phyloP scores from a whole-genome alignment of 92 coral and sea anemone species.

The Epizoanthus stellaris region DNA sequence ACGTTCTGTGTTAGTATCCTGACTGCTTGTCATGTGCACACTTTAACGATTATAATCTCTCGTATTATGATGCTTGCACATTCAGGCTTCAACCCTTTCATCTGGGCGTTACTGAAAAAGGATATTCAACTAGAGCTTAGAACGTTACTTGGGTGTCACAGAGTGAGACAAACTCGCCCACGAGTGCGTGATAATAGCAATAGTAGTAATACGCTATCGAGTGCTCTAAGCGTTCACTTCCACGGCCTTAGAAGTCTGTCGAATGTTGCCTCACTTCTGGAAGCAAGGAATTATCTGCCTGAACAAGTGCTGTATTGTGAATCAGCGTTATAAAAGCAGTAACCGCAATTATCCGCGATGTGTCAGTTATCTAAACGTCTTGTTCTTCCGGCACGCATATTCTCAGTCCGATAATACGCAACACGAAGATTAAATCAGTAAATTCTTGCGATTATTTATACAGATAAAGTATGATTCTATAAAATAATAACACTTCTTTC shows the following conservation, averaged over 20 bases:
- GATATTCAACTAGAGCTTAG: constrained; percentile 1
- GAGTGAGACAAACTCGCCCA: background rate
- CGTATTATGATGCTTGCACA: background rate
- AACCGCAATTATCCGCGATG: no score
- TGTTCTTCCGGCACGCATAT: no score
- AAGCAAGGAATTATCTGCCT: background rate
- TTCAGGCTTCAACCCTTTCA: constrained; percentile 4
- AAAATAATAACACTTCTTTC: no score
- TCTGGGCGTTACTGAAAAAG: constrained; percentile 1
- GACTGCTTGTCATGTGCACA: background rate
- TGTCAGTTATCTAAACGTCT: no score
- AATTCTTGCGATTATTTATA: no score
- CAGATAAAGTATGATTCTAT: no score
- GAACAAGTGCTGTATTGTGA: background rate
- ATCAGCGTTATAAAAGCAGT: background rate
- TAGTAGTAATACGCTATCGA: background rate
- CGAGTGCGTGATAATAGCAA: background rate
- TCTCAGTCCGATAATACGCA: no score
- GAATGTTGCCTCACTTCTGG: background rate
- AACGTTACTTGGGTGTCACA: background rate
- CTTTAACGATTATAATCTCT: background rate
- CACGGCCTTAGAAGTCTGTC: background rate
- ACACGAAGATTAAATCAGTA: no score
- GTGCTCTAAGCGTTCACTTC: background rate
- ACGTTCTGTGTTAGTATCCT: background rate